phyloP scores from a whole-genome alignment of 2,797 vertebrate species.

The Babyrousa celebensis region DNA sequence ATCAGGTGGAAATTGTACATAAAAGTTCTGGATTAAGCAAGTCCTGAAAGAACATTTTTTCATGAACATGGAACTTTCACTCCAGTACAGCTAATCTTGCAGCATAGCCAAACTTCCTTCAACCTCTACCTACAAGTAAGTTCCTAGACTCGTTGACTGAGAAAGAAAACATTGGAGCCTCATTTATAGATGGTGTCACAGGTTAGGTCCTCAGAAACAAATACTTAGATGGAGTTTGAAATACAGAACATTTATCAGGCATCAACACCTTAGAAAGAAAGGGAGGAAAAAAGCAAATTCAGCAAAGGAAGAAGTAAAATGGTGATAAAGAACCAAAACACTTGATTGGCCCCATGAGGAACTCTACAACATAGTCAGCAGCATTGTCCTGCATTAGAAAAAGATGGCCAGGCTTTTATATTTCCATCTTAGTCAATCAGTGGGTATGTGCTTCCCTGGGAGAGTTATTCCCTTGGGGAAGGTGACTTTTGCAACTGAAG shows the following conservation, averaged over 20 bases:
- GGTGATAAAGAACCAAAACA: neutral
- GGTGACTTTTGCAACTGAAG: neutral
- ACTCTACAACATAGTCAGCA: neutral
- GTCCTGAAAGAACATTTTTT: slow-evolving; percentile 34
- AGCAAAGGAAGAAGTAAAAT: neutral
- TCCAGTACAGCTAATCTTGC: neutral
- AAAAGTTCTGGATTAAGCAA: neutral
- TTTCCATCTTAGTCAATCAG: neutral
- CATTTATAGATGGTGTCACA: neutral
- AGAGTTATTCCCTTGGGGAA: neutral
- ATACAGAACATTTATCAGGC: neutral
- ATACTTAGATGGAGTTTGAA: neutral
- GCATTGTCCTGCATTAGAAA: neutral
- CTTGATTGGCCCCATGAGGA: neutral
- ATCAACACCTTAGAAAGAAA: neutral
- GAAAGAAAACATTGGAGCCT: slow-evolving; percentile 36
- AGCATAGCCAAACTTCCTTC: neutral
- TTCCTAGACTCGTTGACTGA: neutral
- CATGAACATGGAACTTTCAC: neutral
- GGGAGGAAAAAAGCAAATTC: neutral
- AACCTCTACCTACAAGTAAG: neutral
- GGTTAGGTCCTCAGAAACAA: slow-evolving; percentile 2
- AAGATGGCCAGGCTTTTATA: neutral
- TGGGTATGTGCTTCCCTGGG: neutral
- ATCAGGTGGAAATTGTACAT: neutral